These are phyloP conservation scores for Hippoglossus hippoglossus DNA, from an alignment of 2,797 vertebrate species.

Conservation along the genomic window DNA sequence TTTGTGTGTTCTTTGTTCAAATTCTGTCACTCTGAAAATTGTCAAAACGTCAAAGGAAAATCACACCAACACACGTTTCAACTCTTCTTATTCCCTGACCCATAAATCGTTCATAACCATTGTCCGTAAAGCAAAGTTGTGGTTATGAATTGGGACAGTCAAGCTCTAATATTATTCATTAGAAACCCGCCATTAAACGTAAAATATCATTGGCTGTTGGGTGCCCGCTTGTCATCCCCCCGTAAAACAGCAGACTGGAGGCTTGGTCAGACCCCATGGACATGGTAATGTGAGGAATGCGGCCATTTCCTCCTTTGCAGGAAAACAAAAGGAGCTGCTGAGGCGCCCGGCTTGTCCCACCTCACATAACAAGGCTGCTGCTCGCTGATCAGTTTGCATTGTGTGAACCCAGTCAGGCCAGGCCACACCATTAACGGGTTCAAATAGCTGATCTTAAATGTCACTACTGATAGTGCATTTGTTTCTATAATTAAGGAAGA, in stretches of 20 bases:
- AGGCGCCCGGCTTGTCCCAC: conserved; percentile 74
- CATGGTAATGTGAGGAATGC: conserved; percentile 90
- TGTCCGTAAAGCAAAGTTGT: conserved; percentile 34
- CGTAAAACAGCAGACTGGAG: conserved; percentile 68
- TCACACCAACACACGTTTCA: conserved; percentile 3
- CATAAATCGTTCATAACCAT: conserved; percentile 19
- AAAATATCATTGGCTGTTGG: conserved; percentile 49
- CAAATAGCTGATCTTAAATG: conserved; percentile 39
- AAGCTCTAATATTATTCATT: conserved; percentile 65
- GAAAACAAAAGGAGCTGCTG: conserved; percentile 84
- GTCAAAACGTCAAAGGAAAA: too few relatives aligned
- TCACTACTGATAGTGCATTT: conserved; percentile 10
- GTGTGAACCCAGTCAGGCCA: conserved; percentile 56
- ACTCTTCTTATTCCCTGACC: conserved; percentile 7
- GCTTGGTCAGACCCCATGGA: conserved; percentile 79
- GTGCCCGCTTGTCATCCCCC: conserved; percentile 55
- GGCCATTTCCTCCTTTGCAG: conserved; percentile 86
- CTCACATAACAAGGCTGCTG: conserved; percentile 63
- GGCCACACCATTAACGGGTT: conserved; percentile 38
- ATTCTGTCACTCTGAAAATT: background rate
- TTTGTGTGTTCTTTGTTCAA: background rate
- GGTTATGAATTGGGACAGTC: conserved; percentile 45
- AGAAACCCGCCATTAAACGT: conserved; percentile 58
- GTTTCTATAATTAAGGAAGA: too few relatives aligned
- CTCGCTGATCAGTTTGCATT: conserved; percentile 62